These are phyloP conservation scores for Prunella strophiata DNA, from an alignment of 2,797 vertebrate species.

Conservation along the genomic window DNA sequence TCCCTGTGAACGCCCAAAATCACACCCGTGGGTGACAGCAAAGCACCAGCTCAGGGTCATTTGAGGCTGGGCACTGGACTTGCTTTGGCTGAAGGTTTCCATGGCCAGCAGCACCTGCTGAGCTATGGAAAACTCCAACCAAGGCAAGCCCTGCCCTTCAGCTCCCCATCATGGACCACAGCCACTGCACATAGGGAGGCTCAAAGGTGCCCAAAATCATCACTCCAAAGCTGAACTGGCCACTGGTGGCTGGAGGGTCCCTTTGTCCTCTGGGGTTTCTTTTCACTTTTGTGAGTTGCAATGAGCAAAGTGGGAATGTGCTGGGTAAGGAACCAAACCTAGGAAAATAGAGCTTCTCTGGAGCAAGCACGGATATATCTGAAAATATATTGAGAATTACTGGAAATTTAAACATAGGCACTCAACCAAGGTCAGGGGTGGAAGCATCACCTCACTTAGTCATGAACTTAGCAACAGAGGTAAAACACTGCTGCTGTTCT, in stretches of 20 bases:
- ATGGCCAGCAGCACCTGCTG: background rate
- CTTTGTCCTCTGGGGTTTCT: background rate
- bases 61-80: background rate
- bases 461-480: background rate
- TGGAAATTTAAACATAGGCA: background rate
- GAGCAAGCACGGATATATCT: background rate
- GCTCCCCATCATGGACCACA: background rate
- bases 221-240: background rate
- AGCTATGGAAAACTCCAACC: background rate
- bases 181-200: background rate
- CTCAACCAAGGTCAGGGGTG: background rate
- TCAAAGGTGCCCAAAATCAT: background rate
- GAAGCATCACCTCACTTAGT: background rate
- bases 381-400: background rate
- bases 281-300: background rate
- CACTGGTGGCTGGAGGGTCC: background rate
- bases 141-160: background rate
- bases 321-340: background rate
- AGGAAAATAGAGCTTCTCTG: background rate
- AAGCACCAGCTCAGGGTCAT: background rate
- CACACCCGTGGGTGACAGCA: accelerated
- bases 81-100: background rate
- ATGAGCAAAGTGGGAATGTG: background rate
- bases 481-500: background rate
- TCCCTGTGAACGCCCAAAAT: background rate